A percentile compares a stretch with the other conserved stretches of the same genome.
Evolutionary conservation across 1,140 invertebrate species (phyloP).

Genomic region (Parasteatoda tepidariorum): DNA sequence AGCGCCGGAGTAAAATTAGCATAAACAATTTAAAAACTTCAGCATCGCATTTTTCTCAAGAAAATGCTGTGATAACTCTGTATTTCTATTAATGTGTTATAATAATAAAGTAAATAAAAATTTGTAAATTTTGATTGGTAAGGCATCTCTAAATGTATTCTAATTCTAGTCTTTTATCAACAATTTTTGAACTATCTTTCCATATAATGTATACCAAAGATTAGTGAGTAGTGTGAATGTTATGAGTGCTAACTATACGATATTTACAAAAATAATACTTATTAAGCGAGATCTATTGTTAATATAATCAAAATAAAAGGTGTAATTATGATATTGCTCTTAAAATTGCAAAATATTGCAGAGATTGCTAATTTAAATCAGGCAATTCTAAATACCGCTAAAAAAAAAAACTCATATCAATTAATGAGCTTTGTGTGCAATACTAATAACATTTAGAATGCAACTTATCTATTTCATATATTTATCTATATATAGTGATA

Average conservation of each 20-base stretch:
- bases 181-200: not conserved
- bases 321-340: too few species aligned
- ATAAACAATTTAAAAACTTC: not conserved
- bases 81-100: not conserved
- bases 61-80: conserved; percentile 1
- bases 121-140: too few species aligned
- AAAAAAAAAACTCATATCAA: conserved; percentile 51
- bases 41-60: not conserved
- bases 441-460: too few species aligned
- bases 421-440: conserved; percentile 41
- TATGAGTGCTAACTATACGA: too few species aligned
- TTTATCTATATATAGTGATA: too few species aligned
- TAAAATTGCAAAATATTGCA: too few species aligned
- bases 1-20: not conserved
- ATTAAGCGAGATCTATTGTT: too few species aligned
- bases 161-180: not conserved
- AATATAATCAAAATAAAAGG: too few species aligned
- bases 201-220: not conserved
- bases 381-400: too few species aligned
- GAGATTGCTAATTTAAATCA: too few species aligned
- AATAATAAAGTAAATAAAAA: not conserved
- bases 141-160: not conserved
- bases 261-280: too few species aligned
- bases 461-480: too few species aligned
- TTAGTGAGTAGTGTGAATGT: not conserved